These are phyloP conservation scores for Limnephilus marmoratus DNA, from an alignment of 2,888 invertebrate genomes.

Conservation along the genomic window DNA sequence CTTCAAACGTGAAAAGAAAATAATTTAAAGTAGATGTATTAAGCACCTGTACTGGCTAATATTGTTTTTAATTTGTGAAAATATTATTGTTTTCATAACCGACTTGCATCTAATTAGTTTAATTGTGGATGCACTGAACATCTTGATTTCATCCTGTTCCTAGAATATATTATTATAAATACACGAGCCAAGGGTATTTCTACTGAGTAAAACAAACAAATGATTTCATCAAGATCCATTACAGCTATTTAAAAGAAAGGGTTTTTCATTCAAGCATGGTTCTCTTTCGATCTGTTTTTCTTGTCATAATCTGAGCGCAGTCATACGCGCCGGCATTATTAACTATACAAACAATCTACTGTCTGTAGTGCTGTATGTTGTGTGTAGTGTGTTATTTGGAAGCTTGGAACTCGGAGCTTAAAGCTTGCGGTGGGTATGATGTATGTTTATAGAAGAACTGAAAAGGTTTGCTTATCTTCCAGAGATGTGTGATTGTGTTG, in stretches of 20 bases:
- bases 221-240: not conserved
- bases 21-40: not conserved
- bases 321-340: constrained; percentile 11
- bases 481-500: constrained; percentile 27
- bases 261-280: not conserved
- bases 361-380: not conserved
- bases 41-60: not conserved
- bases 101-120: not conserved
- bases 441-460: constrained; percentile 3
- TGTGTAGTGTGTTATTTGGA: not conserved
- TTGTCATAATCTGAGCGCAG: constrained; percentile 30
- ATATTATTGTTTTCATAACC: not conserved
- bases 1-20: not conserved
- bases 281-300: constrained; percentile 25
- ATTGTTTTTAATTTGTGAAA: no score
- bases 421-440: constrained; percentile 2
- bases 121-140: not conserved
- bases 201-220: not conserved
- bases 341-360: constrained; percentile 35
- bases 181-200: not conserved
- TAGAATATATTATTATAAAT: not conserved
- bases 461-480: constrained; percentile 32
- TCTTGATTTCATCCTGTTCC: not conserved
- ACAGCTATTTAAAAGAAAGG: constrained; percentile 2
- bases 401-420: not conserved